Evolutionary conservation across 35 echinoderm and acorn worm genomes (phyloP), one percentile per base, ranked within the genome.

Genomic region (Apostichopus japonicus): DNA sequence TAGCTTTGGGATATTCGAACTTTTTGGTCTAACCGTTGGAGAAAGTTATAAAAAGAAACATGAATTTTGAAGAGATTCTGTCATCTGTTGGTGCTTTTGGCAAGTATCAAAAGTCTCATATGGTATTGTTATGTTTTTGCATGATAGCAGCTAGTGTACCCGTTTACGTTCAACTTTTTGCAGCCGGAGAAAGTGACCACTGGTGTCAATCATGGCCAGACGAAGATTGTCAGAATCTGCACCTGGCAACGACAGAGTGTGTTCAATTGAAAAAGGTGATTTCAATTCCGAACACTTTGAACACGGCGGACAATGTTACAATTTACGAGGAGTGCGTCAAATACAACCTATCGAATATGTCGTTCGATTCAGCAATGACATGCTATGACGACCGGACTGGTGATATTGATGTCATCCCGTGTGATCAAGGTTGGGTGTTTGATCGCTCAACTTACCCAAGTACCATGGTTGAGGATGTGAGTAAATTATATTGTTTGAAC

Each of bases 391-490:
- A 16, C 27, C 15, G 71, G 1, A 23, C 13, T 75, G 55, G 14
- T 13, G 52, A 6, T 5, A 83, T 53, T 4, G 33, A 83, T 10
- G 55, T 55, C 4, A 55, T 83, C 6, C 80, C 80, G 6, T 83
- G 80, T 27, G 51, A 83, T 22, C 54, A 83, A 22, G 80, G 80
- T 19, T 83, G 80, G 80, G 80, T 55, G 8, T 56, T 55, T 56
- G 80, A 83, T 22, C 80, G 80, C 4, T 16, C 13, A 1, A 83
- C 80, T 4, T 83, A 55, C 33, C 80, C 80, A 15, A 83, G 80
- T 83, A 83, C 80, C 6, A 83, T 83, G 4, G 55, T 83, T 8
- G 16, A 33, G 17, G 80, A 83, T 54, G 80, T 83, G 33, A 53
- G 80, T 83, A 55, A 3, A 44, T 44, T 44, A 44, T 44, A 44